phyloP scores from a whole-genome alignment of 64 coral and sea anemone genomes.

The Dendronephthya gigantea region DNA sequence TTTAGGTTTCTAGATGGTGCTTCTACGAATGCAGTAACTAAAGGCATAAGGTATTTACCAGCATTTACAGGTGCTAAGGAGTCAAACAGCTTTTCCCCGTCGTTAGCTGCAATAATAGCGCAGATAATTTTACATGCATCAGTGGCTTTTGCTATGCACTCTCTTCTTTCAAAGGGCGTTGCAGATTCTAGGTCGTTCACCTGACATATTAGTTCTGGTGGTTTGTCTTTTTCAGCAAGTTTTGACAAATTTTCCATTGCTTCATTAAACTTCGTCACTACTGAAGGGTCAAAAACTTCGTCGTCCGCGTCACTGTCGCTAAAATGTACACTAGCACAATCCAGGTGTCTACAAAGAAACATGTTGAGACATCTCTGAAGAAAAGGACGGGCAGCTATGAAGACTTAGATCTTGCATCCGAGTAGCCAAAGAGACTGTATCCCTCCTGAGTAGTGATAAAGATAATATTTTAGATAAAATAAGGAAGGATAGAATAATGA shows the following conservation, averaged over 20 bases:
- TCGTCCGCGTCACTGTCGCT: conserved; percentile 34
- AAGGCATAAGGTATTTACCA: not conserved
- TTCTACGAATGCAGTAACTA: not conserved
- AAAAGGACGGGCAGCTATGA: conserved; percentile 22
- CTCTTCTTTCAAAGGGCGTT: conserved; percentile 15
- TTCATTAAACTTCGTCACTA: conserved; percentile 30
- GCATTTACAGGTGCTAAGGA: not conserved
- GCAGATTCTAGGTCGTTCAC: conserved; percentile 29
- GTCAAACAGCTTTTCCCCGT: conserved; percentile 19
- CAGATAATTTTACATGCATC: conserved; percentile 39
- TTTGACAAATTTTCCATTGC: conserved; percentile 34
- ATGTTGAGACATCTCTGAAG: conserved; percentile 22
- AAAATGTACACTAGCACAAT: conserved; percentile 35
- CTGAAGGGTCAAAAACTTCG: conserved; percentile 13
- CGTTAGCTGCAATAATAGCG: conserved; percentile 22
- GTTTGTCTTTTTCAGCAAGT: conserved; percentile 26
- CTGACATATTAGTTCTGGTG: conserved; percentile 25
- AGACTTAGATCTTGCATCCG: conserved; percentile 28
- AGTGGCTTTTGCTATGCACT: conserved; percentile 27
- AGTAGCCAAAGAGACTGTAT: conserved; percentile 17
- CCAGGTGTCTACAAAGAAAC: conserved; percentile 30
- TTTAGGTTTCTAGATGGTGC: conserved; percentile 20
- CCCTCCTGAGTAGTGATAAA: conserved; percentile 7
- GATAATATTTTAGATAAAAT: not conserved
- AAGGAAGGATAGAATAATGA: not conserved